phyloP scores from a whole-genome alignment of 1,140 invertebrate species.

The Pogonomyrmex barbatus region DNA sequence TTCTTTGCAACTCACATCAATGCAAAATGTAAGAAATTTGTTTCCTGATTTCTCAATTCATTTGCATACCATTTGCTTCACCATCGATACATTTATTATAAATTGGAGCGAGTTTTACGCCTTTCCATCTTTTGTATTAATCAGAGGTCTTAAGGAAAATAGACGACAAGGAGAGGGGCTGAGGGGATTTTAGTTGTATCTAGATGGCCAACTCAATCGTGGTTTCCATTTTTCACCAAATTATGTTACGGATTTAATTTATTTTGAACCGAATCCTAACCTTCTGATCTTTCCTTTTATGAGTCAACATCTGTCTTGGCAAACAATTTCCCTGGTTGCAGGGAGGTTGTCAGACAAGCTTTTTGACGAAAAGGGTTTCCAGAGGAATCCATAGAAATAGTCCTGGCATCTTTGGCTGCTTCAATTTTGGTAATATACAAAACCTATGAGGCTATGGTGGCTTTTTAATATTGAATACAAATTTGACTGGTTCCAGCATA shows the following conservation, averaged over 20 bases:
- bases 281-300: background rate
- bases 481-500: background rate
- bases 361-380: background rate
- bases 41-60: background rate
- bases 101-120: background rate
- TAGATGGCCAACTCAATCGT: background rate
- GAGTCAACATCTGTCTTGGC: background rate
- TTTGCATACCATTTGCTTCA: background rate
- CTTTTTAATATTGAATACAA: background rate
- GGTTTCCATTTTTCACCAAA: background rate
- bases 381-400: background rate
- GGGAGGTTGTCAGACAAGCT: background rate
- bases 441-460: conserved; percentile 2
- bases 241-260: background rate
- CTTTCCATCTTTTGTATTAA: background rate
- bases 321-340: conserved; percentile 11
- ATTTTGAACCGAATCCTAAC: background rate
- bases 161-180: background rate
- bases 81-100: background rate
- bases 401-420: background rate
- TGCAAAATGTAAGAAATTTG: background rate
- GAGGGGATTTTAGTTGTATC: background rate
- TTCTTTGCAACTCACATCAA: background rate
- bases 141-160: background rate
- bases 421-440: background rate